Percentiles rank a stretch among this genome's conserved stretches.
Evolutionary conservation across 2,113 vertebrate species (phyloP).

Genomic region (Calidris pugnax): DNA sequence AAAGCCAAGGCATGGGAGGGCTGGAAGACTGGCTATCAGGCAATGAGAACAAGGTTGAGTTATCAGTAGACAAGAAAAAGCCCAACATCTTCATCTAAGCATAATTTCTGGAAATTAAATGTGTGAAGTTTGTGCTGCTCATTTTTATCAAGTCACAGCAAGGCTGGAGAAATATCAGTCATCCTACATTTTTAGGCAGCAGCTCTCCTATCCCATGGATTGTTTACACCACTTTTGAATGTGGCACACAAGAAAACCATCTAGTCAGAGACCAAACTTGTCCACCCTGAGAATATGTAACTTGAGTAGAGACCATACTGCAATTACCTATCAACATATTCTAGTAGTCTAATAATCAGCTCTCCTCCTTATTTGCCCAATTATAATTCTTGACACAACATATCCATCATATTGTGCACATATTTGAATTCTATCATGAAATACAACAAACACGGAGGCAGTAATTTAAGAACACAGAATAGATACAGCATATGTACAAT

Average conservation of each 20-base stretch:
- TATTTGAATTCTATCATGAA: conserved; percentile 7
- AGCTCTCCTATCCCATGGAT: background rate
- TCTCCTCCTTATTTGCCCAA: background rate
- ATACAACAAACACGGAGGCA: background rate
- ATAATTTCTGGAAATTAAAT: background rate
- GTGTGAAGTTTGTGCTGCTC: background rate
- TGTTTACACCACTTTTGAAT: background rate
- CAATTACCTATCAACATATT: background rate
- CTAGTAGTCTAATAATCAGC: background rate
- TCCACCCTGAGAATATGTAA: conserved; percentile 43
- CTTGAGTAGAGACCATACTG: background rate
- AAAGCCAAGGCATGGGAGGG: background rate
- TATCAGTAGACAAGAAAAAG: background rate
- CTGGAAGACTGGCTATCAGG: background rate
- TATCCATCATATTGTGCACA: background rate
- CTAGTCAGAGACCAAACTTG: conserved; percentile 66
- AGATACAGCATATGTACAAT: conserved; percentile 12
- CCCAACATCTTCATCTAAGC: background rate
- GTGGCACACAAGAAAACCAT: conserved; percentile 17
- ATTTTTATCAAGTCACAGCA: background rate
- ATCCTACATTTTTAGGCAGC: background rate
- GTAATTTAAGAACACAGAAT: conserved; percentile 32
- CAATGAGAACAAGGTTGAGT: background rate
- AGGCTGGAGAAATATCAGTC: background rate
- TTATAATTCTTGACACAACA: conserved; percentile 14